Base-by-base conservation (phyloP, 1,140 invertebrate genomes). In the Neodiprion virginianus region DNA sequence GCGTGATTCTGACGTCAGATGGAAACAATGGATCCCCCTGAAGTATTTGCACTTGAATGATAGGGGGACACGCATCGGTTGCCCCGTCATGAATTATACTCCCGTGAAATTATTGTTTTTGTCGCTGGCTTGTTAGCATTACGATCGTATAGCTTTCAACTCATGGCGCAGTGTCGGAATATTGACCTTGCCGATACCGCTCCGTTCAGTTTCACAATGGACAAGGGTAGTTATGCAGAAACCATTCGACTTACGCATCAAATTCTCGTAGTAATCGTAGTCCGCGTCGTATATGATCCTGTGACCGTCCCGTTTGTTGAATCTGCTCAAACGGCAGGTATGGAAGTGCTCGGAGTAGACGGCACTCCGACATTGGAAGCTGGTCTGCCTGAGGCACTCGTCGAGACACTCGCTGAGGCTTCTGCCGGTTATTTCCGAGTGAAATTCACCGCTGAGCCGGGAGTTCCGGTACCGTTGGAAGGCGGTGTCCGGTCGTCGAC, bases 181-280 rank as follows among this genome's bases (percentile, higher is more conserved):
- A 61, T 61, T 61, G 53, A 61, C 53, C 53, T 61, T 61, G 53
- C 53, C 4, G n/a, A 5, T 61, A 40, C 28, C 28, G 28, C 28
- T 40, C 28, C 28, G 28, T 40, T 40, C 2, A 40, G 28, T 40
- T 40, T 40, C 28, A 40, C 28, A 40, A 40, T 40, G 5, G 5
- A 40, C 2, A 40, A 40, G 28, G 28, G 4, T 40, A 40, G 5
- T 5, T 40, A 2, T 40, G 28, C 28, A 40, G 28, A 73, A 14
- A 17, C 17, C 17, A 65, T 65, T 69, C 21, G 81, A 94, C 94
- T 93, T 90, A 96, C 95, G 93, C 94, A 95, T 95, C 28, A 96
- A 89, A 89, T 96, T 96, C 86, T 97, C 96, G 82, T 96, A 97
- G 84, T 96, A 97, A 88, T 97, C 95, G 86, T 95, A 96, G 85